Conservation (phyloP, 2,113 vertebrate species). For the Dasyurus viverrinus region DNA sequence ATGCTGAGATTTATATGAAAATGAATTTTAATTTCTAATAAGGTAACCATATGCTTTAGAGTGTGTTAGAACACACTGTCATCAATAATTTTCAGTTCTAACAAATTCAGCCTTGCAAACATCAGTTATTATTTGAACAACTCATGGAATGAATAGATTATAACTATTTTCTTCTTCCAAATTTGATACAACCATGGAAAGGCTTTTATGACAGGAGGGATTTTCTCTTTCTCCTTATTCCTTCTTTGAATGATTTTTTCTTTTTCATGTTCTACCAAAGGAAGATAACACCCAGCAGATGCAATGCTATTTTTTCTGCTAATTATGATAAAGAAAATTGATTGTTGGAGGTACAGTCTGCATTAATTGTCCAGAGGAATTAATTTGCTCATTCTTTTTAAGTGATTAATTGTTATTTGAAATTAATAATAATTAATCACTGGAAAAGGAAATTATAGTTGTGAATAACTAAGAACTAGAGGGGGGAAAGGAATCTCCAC, state of each 20-base stretch:
- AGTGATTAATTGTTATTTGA: conserved; percentile 49
- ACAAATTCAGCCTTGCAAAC: conserved; percentile 74
- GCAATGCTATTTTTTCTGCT: conserved; percentile 36
- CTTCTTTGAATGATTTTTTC: conserved; percentile 24
- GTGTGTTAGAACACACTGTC: conserved; percentile 74
- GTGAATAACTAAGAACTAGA: conserved; percentile 44
- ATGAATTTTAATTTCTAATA: conserved; percentile 83
- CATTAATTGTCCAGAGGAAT: conserved; percentile 34
- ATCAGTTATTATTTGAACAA: conserved; percentile 73
- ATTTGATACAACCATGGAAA: conserved; percentile 28
- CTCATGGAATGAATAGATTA: conserved; percentile 54
- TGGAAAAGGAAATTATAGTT: neutral
- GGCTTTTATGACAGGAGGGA: neutral
- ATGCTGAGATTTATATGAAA: conserved; percentile 82
- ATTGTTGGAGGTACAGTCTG: neutral
- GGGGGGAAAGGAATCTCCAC: neutral
- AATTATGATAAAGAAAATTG: conserved; percentile 57
- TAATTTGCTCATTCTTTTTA: conserved; percentile 39
- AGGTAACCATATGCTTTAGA: conserved; percentile 82
- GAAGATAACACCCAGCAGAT: neutral
- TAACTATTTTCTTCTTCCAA: conserved; percentile 35
- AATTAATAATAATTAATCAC: no score
- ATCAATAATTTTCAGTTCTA: conserved; percentile 80
- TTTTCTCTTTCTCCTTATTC: neutral
- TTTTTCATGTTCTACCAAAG: neutral